Conservation (phyloP, 2,113 vertebrate genomes). For the Thunnus maccoyii region DNA sequence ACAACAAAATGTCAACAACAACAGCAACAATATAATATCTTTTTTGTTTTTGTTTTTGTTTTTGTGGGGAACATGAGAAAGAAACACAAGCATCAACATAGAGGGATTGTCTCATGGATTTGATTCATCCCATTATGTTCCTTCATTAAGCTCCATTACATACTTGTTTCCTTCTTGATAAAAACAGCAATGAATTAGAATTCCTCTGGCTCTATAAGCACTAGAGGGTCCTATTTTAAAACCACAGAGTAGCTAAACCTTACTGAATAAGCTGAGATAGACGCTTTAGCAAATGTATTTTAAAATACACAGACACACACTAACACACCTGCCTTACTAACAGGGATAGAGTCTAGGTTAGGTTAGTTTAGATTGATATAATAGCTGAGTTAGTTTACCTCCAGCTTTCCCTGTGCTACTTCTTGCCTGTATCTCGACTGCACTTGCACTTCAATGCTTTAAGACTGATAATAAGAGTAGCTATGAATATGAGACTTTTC, state of each 20-base stretch:
- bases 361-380: slow-evolving; percentile 40
- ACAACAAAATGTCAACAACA: slow-evolving; percentile 42
- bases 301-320: slow-evolving; percentile 40
- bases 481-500: slow-evolving; percentile 36
- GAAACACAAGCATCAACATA: slow-evolving; percentile 2
- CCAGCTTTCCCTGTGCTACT: slow-evolving; percentile 49
- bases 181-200: slow-evolving; percentile 10
- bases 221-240: slow-evolving; percentile 31
- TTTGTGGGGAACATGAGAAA: not conserved
- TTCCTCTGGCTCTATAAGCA: slow-evolving; percentile 6
- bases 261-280: slow-evolving; percentile 42
- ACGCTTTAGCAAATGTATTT: slow-evolving; percentile 50
- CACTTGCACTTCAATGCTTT: slow-evolving; percentile 59
- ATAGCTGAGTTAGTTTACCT: slow-evolving; percentile 59
- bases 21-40: slow-evolving; percentile 18
- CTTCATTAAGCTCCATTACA: slow-evolving; percentile 9
- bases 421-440: slow-evolving; percentile 54
- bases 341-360: slow-evolving; percentile 62
- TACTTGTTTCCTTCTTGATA: slow-evolving; percentile 24
- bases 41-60: not conserved
- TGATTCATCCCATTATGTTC: slow-evolving; percentile 16
- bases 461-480: slow-evolving; percentile 37
- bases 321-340: slow-evolving; percentile 65
- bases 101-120: slow-evolving; percentile 12
- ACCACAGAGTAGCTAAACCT: slow-evolving; percentile 30